Conservation (phyloP, 2,113 vertebrate genomes). For the Pitta sordida region DNA sequence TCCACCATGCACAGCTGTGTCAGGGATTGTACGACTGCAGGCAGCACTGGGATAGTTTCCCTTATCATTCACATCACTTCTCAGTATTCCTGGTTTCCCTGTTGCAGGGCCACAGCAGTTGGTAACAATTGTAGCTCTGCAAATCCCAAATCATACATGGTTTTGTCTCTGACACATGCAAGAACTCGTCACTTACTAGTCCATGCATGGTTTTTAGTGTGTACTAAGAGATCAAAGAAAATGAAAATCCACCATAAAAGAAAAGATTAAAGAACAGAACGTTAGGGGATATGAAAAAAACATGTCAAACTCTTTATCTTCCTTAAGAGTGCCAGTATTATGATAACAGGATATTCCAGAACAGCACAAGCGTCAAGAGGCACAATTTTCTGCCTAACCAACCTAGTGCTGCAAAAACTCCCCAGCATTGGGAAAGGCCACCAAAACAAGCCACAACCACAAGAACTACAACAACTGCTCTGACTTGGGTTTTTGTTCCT, state of each 20-base stretch:
- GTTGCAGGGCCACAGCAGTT: neutral
- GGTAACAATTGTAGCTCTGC: neutral
- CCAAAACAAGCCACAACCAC: neutral
- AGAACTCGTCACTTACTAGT: neutral
- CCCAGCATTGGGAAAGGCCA: neutral
- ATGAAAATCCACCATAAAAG: neutral
- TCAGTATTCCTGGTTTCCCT: neutral
- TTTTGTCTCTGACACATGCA: neutral
- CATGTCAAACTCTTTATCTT: neutral
- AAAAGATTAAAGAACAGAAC: neutral
- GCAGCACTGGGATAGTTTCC: neutral
- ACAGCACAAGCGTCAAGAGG: neutral
- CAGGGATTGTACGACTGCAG: neutral
- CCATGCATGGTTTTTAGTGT: neutral
- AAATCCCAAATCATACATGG: neutral
- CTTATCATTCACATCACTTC: neutral
- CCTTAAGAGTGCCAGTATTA: neutral
- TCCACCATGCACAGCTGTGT: neutral
- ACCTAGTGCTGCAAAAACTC: neutral
- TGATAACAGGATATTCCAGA: neutral
- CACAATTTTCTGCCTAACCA: neutral
- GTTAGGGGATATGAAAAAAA: neutral
- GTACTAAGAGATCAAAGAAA: neutral
- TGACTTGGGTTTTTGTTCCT: neutral
- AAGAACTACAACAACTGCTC: neutral